Conservation (phyloP, 2,797 vertebrate species). For the Microcaecilia unicolor region DNA sequence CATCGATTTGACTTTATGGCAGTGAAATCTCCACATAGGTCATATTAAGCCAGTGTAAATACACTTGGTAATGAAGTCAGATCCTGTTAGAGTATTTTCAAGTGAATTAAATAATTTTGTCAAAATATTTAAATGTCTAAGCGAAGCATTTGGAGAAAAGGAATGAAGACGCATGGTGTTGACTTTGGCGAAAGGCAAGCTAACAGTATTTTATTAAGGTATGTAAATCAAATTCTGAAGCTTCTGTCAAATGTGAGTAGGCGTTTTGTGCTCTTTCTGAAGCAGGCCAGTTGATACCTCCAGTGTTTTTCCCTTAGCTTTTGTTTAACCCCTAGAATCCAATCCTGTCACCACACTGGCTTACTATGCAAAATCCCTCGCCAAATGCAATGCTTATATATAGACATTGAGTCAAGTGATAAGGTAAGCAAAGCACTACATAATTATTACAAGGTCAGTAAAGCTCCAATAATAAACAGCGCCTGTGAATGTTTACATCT, state of each 20-base stretch:
- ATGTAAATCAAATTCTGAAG: constrained; percentile 72
- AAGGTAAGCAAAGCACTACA: no score
- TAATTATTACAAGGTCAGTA: neutral
- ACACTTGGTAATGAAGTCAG: constrained; percentile 92
- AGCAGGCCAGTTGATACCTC: constrained; percentile 45
- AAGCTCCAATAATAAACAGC: neutral
- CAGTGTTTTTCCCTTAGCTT: constrained; percentile 43
- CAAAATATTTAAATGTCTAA: constrained; percentile 90
- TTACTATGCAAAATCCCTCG: constrained; percentile 25
- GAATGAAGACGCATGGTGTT: constrained; percentile 73
- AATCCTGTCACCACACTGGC: constrained; percentile 41
- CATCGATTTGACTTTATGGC: no score
- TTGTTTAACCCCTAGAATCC: constrained; percentile 31
- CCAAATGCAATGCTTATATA: constrained; percentile 11
- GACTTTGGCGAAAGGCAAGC: constrained; percentile 77
- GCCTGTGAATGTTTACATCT: constrained; percentile 13
- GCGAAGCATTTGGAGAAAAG: constrained; percentile 80
- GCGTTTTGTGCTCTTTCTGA: constrained; percentile 54
- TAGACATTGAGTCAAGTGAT: constrained; percentile 19
- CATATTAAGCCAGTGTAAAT: constrained; percentile 82
- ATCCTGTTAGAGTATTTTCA: constrained; percentile 78
- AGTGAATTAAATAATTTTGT: constrained; percentile 95
- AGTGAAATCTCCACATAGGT: constrained; percentile 52
- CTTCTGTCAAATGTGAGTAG: constrained; percentile 62
- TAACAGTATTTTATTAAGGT: constrained; percentile 59